Evolutionary conservation across 2,888 invertebrate genomes (phyloP), one percentile per base, ranked within the genome.

Genomic region (Euplexia lucipara): DNA sequence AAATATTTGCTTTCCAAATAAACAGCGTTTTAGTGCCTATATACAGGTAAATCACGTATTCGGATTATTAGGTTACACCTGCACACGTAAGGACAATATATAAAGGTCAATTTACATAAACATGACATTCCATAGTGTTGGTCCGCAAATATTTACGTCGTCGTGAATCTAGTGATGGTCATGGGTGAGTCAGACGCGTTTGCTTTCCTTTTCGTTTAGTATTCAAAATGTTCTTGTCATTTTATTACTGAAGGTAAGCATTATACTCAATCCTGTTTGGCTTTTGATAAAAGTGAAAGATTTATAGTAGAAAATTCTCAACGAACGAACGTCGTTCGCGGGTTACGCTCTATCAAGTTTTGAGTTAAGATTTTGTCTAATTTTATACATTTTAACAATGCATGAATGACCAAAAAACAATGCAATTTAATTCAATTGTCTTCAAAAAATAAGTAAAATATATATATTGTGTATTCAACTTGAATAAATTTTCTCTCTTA

Each of bases 1-100:
- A 88, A 86, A 86, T 88, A 83, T 89, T 89, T 86, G 82, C 88
- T 90, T 90, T 91, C 85, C 83, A 88, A 81, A 84, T 76, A 91
- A 86, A 86, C 79, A 88, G 79, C 76, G 52, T 59, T 64, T 71
- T 66, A 58, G 62, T 63, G 56, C 70, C 65, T 56, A 77, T 71
- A 73, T 78, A 56, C 63, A 81, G 75, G 74, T 79, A 70, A 62
- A 82, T 87, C 91, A 90, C 91, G 91, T 92, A 88, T 80, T 79
- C 70, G 79, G 86, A 86, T 90, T 88, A 92, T 88, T 87, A 83
- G 90, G 88, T 84, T 90, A 88, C 86, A 83, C 76, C 83, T 79
- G 84, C 78, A 83, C 88, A 85, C 83, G 86, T 86, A 87, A 89
- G 82, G 81, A 83, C 84, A 86, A 85, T 86, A 85, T 86, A 85